These are phyloP conservation scores for Lymantria monacha DNA, from an alignment of 2,888 invertebrate genomes.

Conservation along the genomic window DNA sequence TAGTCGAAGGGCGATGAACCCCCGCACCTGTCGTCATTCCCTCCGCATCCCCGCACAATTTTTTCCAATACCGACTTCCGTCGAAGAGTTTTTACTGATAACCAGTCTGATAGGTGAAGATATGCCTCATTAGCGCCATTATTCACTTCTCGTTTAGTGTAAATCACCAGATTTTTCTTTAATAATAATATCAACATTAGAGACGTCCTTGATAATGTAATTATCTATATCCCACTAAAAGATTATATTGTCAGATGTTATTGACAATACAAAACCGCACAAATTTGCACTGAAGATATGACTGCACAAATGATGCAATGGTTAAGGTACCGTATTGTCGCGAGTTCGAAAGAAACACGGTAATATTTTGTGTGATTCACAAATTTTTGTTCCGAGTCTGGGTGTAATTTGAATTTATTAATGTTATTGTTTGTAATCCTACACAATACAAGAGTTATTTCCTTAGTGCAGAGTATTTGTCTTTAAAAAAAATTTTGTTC, in stretches of 20 bases:
- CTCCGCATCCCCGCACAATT: conserved; percentile 65
- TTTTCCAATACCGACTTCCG: conserved; percentile 72
- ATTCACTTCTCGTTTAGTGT: conserved; percentile 54
- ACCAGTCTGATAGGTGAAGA: conserved; percentile 69
- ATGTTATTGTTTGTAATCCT: too few species aligned
- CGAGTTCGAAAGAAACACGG: too few species aligned
- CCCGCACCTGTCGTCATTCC: conserved; percentile 65
- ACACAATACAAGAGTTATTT: too few species aligned
- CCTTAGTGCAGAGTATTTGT: too few species aligned
- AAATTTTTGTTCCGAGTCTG: too few species aligned
- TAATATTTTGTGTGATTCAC: too few species aligned
- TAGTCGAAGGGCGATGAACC: conserved; percentile 69
- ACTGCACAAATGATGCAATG: too few species aligned
- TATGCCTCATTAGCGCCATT: conserved; percentile 75
- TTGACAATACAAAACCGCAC: too few species aligned
- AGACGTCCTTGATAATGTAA: conserved; percentile 44
- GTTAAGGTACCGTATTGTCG: too few species aligned
- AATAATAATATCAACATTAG: conserved; percentile 12
- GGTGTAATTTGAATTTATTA: too few species aligned
- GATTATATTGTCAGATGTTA: conserved; percentile 24
- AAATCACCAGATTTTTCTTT: conserved; percentile 46
- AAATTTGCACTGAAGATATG: too few species aligned
- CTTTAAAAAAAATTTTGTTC: too few species aligned
- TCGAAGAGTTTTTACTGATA: conserved; percentile 64
- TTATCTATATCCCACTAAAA: conserved; percentile 50